Evolutionary conservation across 2,797 vertebrate species (phyloP).

Genomic region (Margarornis squamiger): DNA sequence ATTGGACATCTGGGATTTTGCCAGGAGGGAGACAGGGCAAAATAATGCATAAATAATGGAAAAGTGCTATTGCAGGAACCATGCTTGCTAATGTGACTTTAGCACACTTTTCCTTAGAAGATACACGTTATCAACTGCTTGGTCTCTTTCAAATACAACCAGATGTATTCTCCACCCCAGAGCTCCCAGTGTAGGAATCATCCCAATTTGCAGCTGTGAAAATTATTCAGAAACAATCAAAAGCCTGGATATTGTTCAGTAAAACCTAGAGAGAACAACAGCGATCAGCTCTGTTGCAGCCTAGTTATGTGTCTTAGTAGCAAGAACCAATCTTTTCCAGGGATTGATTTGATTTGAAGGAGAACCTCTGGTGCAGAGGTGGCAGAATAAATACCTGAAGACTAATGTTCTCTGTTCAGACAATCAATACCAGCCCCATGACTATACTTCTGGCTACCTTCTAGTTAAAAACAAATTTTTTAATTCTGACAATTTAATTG

Average conservation of each 20-base stretch:
- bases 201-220: constrained; percentile 7
- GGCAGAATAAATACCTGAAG: constrained; percentile 99
- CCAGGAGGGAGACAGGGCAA: not conserved
- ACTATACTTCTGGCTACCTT: constrained; percentile 93
- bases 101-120: not conserved
- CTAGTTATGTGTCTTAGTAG: constrained; percentile 85
- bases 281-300: constrained; percentile 69
- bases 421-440: constrained; percentile 95
- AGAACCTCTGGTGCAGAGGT: constrained; percentile 88
- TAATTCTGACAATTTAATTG: constrained; percentile 99
- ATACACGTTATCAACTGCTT: not conserved
- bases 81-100: not conserved
- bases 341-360: constrained; percentile 91
- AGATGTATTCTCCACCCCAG: not conserved
- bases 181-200: not conserved
- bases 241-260: not conserved
- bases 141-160: not conserved
- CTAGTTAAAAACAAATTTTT: constrained; percentile 99
- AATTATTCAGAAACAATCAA: not conserved
- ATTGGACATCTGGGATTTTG: not conserved
- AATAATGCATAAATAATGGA: not conserved
- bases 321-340: constrained; percentile 84
- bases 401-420: constrained; percentile 93
- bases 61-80: not conserved
- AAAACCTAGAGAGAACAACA: constrained; percentile 54